Base-by-base conservation (phyloP, 1,140 invertebrate species). In the Macrosteles quadrilineatus region DNA sequence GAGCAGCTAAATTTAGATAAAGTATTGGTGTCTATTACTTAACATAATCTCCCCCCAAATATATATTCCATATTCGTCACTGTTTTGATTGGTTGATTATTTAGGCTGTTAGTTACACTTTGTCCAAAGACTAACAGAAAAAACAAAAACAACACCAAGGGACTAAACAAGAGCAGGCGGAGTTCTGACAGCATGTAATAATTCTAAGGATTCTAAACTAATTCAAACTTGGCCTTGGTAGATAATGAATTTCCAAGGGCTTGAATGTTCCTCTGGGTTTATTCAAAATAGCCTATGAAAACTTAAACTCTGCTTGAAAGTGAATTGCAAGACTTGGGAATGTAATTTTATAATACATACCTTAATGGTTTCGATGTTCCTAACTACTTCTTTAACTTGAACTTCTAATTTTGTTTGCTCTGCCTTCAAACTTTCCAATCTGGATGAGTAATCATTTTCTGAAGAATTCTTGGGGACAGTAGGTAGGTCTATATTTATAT, bases 381-480 rank as follows among this genome's bases (percentile, higher is more conserved):
- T 50, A 3, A 50, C 3, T 11, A 50, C 21, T 50, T 50, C 47
- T 50, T 17, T 19, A 3, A 50, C 47, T 50, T 50, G 47, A 3
- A 19, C 21, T 11, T 50, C 21, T 21, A 50, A 19, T 19, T 21
- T 50, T 4, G n/a, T 19, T 50, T 50, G 14, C n/a, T 50, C 47
- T 50, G 47, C 47, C n/a, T 50, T 50, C n/a, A 50, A 50, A 50
- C 47, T 50, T 6, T 50, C 47, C 14, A 50, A 19, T 50, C 47
- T 50, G 14, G 47, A 50, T 11, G 47, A 50, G 47, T 50, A 50
- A 19, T 50, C 47, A 50, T 50, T 50, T 3, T 21, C 17, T 19
- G 6, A 19, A 4, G 14, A 19, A 50, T 21, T 50, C 4, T 21
- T 50, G 14, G 4, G 47, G 4, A n/a, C n/a, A 19, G 47, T 21